These are phyloP conservation scores for Drosophila suboccidentalis DNA, from an alignment of 2,888 invertebrate genomes.

Conservation along the genomic window DNA sequence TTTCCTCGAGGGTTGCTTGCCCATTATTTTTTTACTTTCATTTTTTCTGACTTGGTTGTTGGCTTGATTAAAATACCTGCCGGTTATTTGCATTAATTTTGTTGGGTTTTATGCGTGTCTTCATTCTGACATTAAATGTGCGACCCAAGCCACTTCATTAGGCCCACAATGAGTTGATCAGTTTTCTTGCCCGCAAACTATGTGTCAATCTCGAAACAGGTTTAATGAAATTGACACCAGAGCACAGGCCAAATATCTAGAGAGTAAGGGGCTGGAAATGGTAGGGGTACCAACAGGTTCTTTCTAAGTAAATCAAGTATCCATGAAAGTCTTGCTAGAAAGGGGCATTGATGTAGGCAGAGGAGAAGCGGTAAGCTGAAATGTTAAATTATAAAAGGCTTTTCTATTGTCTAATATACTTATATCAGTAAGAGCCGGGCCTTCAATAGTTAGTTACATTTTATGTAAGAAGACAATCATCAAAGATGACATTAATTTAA, in stretches of 20 bases:
- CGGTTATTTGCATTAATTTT: constrained; percentile 79
- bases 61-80: constrained; percentile 81
- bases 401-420: too few species aligned
- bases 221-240: constrained; percentile 8
- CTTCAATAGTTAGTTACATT: too few species aligned
- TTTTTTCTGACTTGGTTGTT: constrained; percentile 12
- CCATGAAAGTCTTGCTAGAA: neutral
- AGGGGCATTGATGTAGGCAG: neutral
- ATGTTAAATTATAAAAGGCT: neutral
- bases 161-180: constrained; percentile 36
- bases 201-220: constrained; percentile 4
- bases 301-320: neutral
- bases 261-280: neutral
- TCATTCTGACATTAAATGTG: constrained; percentile 75
- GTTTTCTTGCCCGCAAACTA: constrained; percentile 15
- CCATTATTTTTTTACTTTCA: neutral
- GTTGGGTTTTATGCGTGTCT: constrained; percentile 69
- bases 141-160: constrained; percentile 69
- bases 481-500: too few species aligned
- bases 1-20: constrained; percentile 37
- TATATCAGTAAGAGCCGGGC: too few species aligned
- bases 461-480: too few species aligned
- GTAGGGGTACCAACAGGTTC: neutral
- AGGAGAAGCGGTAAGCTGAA: neutral
- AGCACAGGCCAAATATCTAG: neutral